Base-by-base conservation (phyloP, 2,888 invertebrate genomes). In the Epinotia ramella region DNA sequence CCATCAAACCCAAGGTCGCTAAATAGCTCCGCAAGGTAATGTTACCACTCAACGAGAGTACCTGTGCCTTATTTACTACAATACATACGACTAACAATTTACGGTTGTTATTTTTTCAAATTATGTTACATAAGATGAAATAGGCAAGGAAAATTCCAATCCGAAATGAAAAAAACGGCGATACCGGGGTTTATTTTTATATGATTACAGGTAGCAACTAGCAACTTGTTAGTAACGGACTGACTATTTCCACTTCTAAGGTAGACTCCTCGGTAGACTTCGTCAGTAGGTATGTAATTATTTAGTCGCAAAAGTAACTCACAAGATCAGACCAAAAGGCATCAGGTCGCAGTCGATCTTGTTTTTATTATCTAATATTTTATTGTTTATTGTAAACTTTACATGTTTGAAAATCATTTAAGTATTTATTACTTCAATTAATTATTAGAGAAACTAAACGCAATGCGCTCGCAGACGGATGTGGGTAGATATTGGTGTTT, bases 1-100 rank as follows among this genome's bases (percentile, higher is more conserved):
- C 20, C 33, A 63, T 71, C 60, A 62, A 63, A 71, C 16, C 4
- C 70, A 53, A 71, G 70, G 70, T 71, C 63, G 49, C 20, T 63
- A 62, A 60, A 71, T 63, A 53, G 20, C 53, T 63, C 33, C 16
- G 40, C 49, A 9, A 53, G 18, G 70, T 63, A 69, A 59, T 69
- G 44, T 60, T 11, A 59, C 46, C 44, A 69, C 59, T 69, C 46
- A 5, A 68, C 20, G 40, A 44, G 40, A 20, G 57, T 33, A 13
- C 1, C 0, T 11, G 24, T 59, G 57, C 44, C 57, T 68, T 24
- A 20, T 59, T 20, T 44, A 20, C 49, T 44, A 59, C 44, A 44
- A 59, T 68, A 59, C 24, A 28, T 18, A 18, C 16, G 16, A n/a
- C 16, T 65, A 28, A 59, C 68, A 68, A 68, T 59, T 68, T 59